Evolutionary conservation across 2,888 invertebrate genomes (phyloP).

Genomic region (Choreutis nemorana): DNA sequence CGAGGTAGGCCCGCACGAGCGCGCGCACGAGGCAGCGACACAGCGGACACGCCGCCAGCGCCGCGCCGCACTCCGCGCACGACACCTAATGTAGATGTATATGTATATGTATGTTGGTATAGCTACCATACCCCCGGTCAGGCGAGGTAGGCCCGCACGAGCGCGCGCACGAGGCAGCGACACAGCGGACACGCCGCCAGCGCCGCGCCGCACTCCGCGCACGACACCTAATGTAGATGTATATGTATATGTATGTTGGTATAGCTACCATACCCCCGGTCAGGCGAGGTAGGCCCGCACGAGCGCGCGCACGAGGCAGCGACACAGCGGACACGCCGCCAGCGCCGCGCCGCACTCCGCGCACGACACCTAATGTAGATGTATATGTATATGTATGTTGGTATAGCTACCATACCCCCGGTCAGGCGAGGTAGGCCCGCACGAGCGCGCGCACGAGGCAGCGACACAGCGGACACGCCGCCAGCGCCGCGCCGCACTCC

Average conservation of each 20-base stretch:
- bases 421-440: background rate
- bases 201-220: background rate
- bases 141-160: background rate
- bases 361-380: too few species aligned
- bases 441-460: background rate
- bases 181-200: background rate
- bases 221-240: too few species aligned
- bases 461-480: background rate
- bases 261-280: background rate
- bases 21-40: too few species aligned
- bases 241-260: too few species aligned
- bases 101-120: too few species aligned
- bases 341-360: background rate
- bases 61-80: too few species aligned
- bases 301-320: background rate
- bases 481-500: background rate
- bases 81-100: too few species aligned
- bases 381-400: too few species aligned
- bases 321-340: background rate
- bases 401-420: background rate
- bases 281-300: background rate
- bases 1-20: slow-evolving; percentile 37
- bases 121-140: background rate
- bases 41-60: too few species aligned
- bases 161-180: background rate